These are phyloP conservation scores for Atrina japonica DNA, from an alignment of 2,888 invertebrate species.

Conservation along the genomic window DNA sequence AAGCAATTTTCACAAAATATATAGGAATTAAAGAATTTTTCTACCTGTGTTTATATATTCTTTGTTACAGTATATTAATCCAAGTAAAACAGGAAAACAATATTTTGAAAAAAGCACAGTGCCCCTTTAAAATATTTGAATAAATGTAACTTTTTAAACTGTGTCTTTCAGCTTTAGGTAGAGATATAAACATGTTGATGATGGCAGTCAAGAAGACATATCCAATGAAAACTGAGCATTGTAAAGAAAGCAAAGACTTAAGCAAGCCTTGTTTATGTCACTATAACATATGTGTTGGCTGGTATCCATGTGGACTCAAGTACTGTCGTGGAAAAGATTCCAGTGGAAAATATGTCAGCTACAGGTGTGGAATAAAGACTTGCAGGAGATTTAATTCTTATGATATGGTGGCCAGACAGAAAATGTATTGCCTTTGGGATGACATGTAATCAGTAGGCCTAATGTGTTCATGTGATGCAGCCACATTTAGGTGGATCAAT, in stretches of 20 bases:
- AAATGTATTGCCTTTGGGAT: constrained; percentile 88
- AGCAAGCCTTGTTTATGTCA: constrained; percentile 89
- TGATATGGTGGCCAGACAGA: constrained; percentile 91
- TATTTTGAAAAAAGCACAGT: too few species aligned
- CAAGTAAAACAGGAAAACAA: too few species aligned
- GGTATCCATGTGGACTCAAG: constrained; percentile 97
- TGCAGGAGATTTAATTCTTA: constrained; percentile 94
- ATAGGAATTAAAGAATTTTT: too few species aligned
- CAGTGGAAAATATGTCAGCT: constrained; percentile 86
- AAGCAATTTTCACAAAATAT: too few species aligned
- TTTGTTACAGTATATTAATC: too few species aligned
- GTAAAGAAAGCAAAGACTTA: constrained; percentile 70
- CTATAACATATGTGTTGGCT: constrained; percentile 93
- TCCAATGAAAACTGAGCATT: constrained; percentile 78
- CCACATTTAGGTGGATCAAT: too few species aligned
- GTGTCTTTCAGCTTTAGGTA: constrained; percentile 70
- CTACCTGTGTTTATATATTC: too few species aligned
- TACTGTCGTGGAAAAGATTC: constrained; percentile 92
- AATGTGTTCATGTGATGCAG: too few species aligned
- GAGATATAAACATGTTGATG: constrained; percentile 80
- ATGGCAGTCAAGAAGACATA: constrained; percentile 88
- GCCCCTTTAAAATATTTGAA: too few species aligned
- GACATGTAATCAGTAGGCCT: constrained; percentile 63
- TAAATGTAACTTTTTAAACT: not conserved
- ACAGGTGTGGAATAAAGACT: constrained; percentile 97